Percentiles rank a stretch among this genome's conserved stretches.
Conservation (phyloP, 2,888 invertebrate species). For the Craniophora ligustri region DNA sequence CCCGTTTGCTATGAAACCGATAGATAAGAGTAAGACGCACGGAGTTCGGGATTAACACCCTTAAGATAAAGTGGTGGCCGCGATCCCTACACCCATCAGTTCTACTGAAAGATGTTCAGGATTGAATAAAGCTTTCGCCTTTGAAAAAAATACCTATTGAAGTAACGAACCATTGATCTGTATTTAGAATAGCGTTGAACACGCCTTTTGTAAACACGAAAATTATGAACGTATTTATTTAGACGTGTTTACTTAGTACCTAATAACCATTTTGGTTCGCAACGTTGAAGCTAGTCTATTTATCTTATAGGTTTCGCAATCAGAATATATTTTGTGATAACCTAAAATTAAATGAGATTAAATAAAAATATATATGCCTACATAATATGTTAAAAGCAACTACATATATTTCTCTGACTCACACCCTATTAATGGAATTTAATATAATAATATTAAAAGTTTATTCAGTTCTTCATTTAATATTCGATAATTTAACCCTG, state of each 20-base stretch:
- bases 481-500: no score
- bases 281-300: no score
- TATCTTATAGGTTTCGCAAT: no score
- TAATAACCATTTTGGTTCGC: conserved; percentile 14
- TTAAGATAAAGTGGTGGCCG: conserved; percentile 62
- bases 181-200: conserved; percentile 55
- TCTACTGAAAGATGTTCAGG: conserved; percentile 59
- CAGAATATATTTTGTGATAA: no score
- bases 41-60: conserved; percentile 65
- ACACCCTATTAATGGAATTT: no score
- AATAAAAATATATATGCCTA: no score
- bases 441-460: no score
- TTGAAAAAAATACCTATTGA: conserved; percentile 59
- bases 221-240: conserved; percentile 53
- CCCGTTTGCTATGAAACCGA: conserved; percentile 48
- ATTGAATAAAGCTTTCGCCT: conserved; percentile 60
- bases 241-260: conserved; percentile 25
- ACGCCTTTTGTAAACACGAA: conserved; percentile 43
- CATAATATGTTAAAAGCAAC: no score
- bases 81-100: conserved; percentile 60
- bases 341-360: no score
- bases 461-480: no score
- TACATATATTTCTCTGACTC: no score
- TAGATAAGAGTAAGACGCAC: conserved; percentile 59
- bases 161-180: conserved; percentile 55